Conservation (phyloP, 2,113 vertebrate genomes). For the Anoura caudifer region DNA sequence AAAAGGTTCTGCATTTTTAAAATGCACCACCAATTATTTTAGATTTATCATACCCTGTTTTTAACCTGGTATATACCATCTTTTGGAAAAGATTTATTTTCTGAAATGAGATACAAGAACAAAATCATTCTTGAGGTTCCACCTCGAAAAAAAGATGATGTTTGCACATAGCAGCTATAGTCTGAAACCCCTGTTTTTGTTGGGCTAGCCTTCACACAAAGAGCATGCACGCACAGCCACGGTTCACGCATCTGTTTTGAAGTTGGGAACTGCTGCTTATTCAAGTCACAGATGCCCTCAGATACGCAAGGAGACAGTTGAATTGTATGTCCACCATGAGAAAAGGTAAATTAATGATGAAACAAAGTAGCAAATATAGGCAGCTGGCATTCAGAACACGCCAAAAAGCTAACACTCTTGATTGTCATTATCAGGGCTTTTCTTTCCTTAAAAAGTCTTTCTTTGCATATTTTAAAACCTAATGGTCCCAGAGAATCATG, state of each 20-base stretch:
- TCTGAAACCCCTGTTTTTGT: constrained; percentile 59
- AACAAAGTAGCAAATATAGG: constrained; percentile 78
- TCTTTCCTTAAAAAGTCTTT: constrained; percentile 73
- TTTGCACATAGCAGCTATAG: constrained; percentile 74
- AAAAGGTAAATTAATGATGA: constrained; percentile 80
- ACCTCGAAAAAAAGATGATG: constrained; percentile 63
- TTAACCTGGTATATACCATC: constrained; percentile 67
- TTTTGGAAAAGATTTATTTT: constrained; percentile 67
- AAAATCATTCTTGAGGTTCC: constrained; percentile 79
- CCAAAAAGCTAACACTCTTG: constrained; percentile 84
- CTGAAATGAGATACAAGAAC: constrained; percentile 83
- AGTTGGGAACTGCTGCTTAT: constrained; percentile 71
- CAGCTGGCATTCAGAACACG: constrained; percentile 80
- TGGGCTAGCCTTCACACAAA: constrained; percentile 79
- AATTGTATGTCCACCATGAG: constrained; percentile 73
- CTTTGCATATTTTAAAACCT: constrained; percentile 80
- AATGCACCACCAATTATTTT: constrained; percentile 70
- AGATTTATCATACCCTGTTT: constrained; percentile 76
- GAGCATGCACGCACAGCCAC: constrained; percentile 80
- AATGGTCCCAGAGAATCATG: constrained; percentile 87
- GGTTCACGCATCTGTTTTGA: constrained; percentile 69
- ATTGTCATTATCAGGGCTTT: constrained; percentile 77
- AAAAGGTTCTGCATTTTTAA: constrained; percentile 54
- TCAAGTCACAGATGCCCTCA: constrained; percentile 76
- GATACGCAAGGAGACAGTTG: constrained; percentile 67